Conservation (phyloP, 2,113 vertebrate genomes). For the Sorex araneus region DNA sequence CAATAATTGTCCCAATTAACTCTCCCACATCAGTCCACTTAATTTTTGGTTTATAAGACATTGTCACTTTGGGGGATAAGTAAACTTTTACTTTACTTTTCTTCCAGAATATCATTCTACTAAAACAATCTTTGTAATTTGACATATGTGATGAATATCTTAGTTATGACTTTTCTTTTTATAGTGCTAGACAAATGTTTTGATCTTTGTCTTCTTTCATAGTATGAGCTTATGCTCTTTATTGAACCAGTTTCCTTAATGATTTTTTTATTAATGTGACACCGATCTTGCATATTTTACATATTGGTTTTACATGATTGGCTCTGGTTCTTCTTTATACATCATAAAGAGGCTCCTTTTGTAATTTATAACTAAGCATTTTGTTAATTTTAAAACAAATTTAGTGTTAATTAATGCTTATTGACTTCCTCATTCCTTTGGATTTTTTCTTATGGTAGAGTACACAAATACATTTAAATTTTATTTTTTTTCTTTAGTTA, state of each 20-base stretch:
- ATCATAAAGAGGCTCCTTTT: constrained; percentile 10
- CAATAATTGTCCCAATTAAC: too few relatives aligned
- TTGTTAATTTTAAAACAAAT: constrained; percentile 8
- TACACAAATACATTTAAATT: constrained; percentile 29
- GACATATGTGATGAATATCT: too few relatives aligned
- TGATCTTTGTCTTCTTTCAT: too few relatives aligned
- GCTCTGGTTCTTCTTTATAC: neutral
- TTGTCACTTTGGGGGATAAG: too few relatives aligned
- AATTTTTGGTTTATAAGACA: too few relatives aligned
- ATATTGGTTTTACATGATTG: too few relatives aligned
- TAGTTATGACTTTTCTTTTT: neutral
- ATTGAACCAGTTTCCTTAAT: too few relatives aligned
- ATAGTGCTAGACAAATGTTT: neutral
- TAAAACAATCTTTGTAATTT: too few relatives aligned
- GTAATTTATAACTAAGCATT: neutral
- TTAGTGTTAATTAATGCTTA: constrained; percentile 58
- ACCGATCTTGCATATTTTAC: constrained; percentile 10
- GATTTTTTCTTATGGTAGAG: constrained; percentile 14
- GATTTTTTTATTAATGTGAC: neutral
- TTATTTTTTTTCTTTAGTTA: constrained; percentile 59
- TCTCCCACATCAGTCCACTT: too few relatives aligned
- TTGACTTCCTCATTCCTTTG: constrained; percentile 53
- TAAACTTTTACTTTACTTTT: too few relatives aligned
- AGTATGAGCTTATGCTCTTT: too few relatives aligned
- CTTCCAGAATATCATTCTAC: too few relatives aligned